phyloP scores from a whole-genome alignment of 2,113 vertebrate genomes.

The Melanerpes aurifrons region DNA sequence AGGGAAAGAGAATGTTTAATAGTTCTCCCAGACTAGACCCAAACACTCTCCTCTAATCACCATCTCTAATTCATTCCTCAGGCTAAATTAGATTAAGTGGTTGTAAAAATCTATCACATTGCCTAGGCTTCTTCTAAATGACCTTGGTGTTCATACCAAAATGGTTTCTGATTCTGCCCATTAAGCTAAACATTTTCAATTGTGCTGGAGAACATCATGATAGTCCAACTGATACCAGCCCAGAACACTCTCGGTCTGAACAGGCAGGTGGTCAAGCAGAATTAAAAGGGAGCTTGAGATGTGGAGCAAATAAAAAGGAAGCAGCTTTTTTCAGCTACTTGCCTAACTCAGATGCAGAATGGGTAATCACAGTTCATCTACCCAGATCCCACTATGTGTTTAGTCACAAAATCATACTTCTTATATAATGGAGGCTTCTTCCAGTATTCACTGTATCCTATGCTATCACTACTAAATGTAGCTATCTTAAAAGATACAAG shows the following conservation, averaged over 20 bases:
- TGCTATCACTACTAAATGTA: neutral
- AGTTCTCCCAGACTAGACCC: neutral
- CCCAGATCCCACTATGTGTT: neutral
- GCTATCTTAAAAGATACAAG: neutral
- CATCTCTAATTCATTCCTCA: neutral
- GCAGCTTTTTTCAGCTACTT: neutral
- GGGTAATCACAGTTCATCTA: neutral
- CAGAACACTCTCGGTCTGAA: no score
- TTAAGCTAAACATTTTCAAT: neutral
- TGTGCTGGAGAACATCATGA: neutral
- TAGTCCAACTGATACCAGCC: neutral
- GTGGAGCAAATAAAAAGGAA: neutral
- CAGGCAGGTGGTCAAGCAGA: neutral
- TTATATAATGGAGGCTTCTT: neutral
- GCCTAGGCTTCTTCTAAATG: neutral
- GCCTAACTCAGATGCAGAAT: neutral
- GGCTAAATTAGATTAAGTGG: neutral
- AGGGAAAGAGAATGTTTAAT: neutral
- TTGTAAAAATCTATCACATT: neutral
- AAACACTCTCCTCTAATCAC: accelerated
- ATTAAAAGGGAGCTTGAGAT: neutral
- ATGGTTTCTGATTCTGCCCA: neutral
- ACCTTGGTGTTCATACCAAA: neutral
- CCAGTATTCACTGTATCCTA: neutral
- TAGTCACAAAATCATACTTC: neutral